Percentiles rank a stretch among this genome's conserved stretches.
Conservation (phyloP, 2,113 vertebrate species). For the Scophthalmus maximus region DNA sequence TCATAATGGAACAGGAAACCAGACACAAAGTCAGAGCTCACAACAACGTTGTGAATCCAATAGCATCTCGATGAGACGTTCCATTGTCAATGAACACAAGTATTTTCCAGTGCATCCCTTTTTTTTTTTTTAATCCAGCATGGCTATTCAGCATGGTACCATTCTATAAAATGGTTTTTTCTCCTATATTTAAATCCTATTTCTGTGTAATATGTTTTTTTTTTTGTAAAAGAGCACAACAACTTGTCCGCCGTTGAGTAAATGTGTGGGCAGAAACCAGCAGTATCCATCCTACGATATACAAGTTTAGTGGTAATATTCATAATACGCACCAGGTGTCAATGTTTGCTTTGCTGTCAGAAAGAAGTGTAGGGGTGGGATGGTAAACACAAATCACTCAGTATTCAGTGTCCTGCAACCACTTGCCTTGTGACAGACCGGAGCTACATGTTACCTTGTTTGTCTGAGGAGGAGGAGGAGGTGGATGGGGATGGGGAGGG, state of each 20-base stretch:
- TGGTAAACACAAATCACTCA: constrained; percentile 28
- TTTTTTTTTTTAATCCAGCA: constrained; percentile 55
- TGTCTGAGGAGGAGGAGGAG: constrained; percentile 79
- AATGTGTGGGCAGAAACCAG: constrained; percentile 42
- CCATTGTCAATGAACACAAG: constrained; percentile 50
- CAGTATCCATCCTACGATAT: constrained; percentile 36
- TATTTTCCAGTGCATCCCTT: constrained; percentile 71
- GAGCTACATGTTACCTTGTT: constrained; percentile 77
- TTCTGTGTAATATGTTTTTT: constrained; percentile 29
- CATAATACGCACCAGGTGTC: constrained; percentile 34
- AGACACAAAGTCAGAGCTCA: constrained; percentile 39
- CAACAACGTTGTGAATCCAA: constrained; percentile 39
- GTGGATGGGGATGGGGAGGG: constrained; percentile 79
- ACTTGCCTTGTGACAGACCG: constrained; percentile 25
- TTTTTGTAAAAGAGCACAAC: constrained; percentile 34
- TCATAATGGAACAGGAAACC: constrained; percentile 44
- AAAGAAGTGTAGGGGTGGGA: constrained; percentile 15
- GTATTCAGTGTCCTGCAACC: constrained; percentile 25
- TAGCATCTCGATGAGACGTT: constrained; percentile 45
- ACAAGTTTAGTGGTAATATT: constrained; percentile 58
- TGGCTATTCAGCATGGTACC: constrained; percentile 38
- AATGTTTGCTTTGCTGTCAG: constrained; percentile 32
- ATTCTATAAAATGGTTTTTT: constrained; percentile 37
- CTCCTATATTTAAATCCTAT: constrained; percentile 38
- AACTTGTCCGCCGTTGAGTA: constrained; percentile 20